Evolutionary conservation across 2,113 vertebrate species (phyloP).

Genomic region (Cyanoderma ruficeps): DNA sequence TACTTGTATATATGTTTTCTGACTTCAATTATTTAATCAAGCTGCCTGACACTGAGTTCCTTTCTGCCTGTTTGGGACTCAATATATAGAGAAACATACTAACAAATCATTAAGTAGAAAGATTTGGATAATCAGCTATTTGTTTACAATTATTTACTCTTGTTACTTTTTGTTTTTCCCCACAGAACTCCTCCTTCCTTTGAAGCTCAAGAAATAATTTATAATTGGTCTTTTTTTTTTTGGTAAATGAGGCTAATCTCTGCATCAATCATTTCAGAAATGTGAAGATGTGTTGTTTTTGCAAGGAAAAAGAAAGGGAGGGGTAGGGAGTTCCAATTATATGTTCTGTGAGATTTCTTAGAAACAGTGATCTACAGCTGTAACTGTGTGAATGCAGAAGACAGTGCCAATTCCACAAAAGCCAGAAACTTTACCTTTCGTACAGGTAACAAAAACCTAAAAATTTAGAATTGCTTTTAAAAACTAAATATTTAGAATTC

Average conservation of each 20-base stretch:
- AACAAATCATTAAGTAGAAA: neutral
- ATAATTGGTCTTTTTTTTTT: neutral
- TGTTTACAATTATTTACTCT: neutral
- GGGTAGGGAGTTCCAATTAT: neutral
- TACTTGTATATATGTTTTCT: neutral
- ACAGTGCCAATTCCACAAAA: neutral
- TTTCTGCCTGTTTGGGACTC: neutral
- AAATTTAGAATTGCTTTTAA: neutral
- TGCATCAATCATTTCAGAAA: neutral
- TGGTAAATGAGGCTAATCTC: neutral
- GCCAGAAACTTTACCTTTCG: neutral
- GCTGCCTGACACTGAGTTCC: neutral
- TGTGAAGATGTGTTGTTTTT: neutral
- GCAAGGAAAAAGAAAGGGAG: neutral
- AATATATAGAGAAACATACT: neutral
- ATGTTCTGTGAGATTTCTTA: neutral
- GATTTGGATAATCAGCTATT: neutral
- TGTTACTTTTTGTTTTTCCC: neutral
- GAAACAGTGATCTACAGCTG: neutral
- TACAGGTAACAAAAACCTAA: neutral
- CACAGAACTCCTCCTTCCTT: neutral
- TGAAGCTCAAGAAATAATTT: neutral
- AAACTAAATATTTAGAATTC: neutral
- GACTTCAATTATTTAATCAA: neutral
- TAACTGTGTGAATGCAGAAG: neutral